A percentile compares a stretch with the other conserved stretches of the same genome.
Evolutionary conservation across 2,113 vertebrate species (phyloP).

Genomic region (Heteronetta atricapilla): DNA sequence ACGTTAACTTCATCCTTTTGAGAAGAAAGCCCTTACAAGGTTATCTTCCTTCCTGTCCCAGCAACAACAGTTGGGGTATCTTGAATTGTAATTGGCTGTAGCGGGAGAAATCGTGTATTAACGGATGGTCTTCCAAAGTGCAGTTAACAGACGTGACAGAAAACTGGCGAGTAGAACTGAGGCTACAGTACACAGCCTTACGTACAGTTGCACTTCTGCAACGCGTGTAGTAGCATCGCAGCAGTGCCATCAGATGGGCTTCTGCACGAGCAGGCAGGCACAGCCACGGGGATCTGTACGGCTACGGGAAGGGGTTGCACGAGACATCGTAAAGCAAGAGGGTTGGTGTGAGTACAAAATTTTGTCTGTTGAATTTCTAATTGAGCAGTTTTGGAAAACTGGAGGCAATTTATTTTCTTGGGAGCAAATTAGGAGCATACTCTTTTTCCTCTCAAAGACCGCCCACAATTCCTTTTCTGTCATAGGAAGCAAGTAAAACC

Average conservation of each 20-base stretch:
- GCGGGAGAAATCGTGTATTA: neutral
- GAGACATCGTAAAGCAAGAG: neutral
- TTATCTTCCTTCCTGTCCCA: neutral
- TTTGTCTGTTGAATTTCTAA: neutral
- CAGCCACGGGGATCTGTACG: neutral
- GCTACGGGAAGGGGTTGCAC: fast-evolving
- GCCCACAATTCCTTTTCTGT: neutral
- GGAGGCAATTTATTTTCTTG: neutral
- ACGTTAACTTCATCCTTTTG: neutral
- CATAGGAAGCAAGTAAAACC: neutral
- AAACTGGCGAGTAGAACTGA: neutral
- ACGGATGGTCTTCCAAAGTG: neutral
- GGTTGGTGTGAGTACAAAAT: neutral
- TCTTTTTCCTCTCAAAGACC: neutral
- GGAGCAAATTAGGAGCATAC: neutral
- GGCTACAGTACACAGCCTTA: neutral
- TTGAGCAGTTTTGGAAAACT: neutral
- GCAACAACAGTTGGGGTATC: neutral
- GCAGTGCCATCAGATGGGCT: neutral
- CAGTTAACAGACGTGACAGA: neutral
- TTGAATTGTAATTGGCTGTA: neutral
- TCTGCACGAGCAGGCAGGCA: neutral
- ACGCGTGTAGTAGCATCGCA: neutral
- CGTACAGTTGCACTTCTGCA: neutral
- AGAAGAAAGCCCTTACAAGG: neutral